Base-by-base conservation (phyloP, 2,113 vertebrate genomes). In the Sinocyclocheilus anophthalmus region DNA sequence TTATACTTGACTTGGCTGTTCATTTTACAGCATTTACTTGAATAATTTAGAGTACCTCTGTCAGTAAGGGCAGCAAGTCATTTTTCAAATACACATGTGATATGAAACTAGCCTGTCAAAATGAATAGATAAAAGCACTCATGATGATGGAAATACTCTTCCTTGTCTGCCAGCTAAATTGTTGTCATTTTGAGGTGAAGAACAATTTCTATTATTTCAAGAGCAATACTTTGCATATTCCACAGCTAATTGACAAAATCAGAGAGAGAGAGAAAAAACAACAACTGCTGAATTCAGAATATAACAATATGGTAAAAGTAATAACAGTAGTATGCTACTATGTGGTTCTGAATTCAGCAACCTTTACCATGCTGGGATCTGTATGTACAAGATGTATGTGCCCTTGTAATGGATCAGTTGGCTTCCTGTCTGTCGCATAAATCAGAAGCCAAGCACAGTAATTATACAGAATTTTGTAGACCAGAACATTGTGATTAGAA, bases 391-490 rank as follows among this genome's bases (percentile, higher is more conserved):
- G 53, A 18, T 53, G 24, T 69, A 69, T 18, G 26, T 82, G 63
- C 1, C 16, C 12, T 70, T 70, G 10, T 70, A 82, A 67, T 53
- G 24, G 16, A 70, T 33, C 8, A n/a, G 11, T 22, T 33, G 42
- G 63, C n/a, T 61, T 20, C 24, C n/a, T 33, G 26, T 48, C 13
- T 20, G 11, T 81, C 16, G 8, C 63, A 70, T 82, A 37, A 61
- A 79, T 83, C 45, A 33, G 67, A 87, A 63, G 42, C 65, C 67
- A 84, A 84, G 72, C 73, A 14, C 16, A 33, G 50, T 73, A 84
- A 86, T 82, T 88, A 61, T 37, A 50, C 65, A 79, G 59, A 33
- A 50, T 78, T 88, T 84, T 84, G n/a, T 33, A 73, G 70, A 48
- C 9, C 82, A 42, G 45, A 53, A 57, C 50, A 20, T 53, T 50